Evolutionary conservation across 2,888 invertebrate species (phyloP), one percentile per base, ranked within the genome.

Genomic region (Yponomeuta malinellus): DNA sequence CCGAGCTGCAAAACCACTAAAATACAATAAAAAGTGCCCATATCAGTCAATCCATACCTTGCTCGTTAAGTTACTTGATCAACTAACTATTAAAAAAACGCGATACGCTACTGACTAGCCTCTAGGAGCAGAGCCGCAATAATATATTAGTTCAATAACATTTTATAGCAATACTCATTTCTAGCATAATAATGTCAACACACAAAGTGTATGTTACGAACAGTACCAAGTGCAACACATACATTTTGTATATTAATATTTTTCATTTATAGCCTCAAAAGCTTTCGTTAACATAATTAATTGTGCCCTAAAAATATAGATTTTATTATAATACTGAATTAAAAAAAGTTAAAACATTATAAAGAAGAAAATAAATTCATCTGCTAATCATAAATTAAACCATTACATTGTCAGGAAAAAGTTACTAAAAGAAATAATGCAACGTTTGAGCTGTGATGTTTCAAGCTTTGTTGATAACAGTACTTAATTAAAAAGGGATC

Each of bases 281-380:
- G 65, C 65, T 65, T 59, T 10, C 33, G 15, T 10, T 31, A 9
- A 65, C 29, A 65, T 23, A n/a, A 33, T 10, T 29, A 65, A 65
- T 33, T 29, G 33, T 65, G 65, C 65, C 29, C 12, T 65, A 65
- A n/a, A 65, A 29, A 33, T 12, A 65, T 31, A 2, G 29, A 65
- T 65, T 63, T 63, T 23, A n/a, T 29, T 23, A 63, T 65, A 37
- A 31, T 68, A 68, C 23, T 67, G 59, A 67, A 48, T 43, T 10
- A 23, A 63, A 12, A 29, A n/a, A 64, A 59, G 33, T 4, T 4
- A 33, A 70, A 65, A 71, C 69, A 69, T 70, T 70, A 48, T 65
- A 71, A 71, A 71, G 37, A 29, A 68, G 67, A 71, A 67, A 71
- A 48, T 67, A 37, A 12, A 59, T 70, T 71, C 37, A 70, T 64